Percentiles rank a stretch among this genome's conserved stretches.
Conservation (phyloP, 2,113 vertebrate species). For the Nannospalax galili region DNA sequence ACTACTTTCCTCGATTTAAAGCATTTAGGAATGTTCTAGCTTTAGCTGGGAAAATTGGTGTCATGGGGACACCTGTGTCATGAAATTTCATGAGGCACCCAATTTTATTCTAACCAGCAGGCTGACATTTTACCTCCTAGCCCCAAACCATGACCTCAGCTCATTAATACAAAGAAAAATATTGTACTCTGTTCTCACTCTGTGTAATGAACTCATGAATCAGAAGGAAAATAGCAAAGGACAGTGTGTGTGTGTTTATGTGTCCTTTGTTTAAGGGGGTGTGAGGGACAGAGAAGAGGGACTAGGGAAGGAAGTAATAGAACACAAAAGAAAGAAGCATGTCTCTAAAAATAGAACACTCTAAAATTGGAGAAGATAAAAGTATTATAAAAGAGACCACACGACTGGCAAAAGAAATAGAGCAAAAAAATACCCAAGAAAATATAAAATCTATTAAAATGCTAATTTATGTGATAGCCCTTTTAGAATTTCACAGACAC, state of each 20-base stretch:
- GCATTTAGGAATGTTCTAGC: neutral
- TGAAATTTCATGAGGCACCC: neutral
- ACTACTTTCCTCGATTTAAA: neutral
- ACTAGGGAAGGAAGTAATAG: too few relatives aligned
- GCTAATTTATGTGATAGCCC: neutral
- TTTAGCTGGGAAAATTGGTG: neutral
- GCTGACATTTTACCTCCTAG: neutral
- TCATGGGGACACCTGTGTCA: neutral
- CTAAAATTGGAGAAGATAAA: constrained; percentile 28
- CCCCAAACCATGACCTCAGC: neutral
- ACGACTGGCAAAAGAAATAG: neutral
- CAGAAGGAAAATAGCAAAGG: neutral
- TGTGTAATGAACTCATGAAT: neutral
- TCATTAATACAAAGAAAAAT: constrained; percentile 41
- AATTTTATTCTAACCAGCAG: constrained; percentile 28
- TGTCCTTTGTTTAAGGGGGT: neutral
- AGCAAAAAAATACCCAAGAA: neutral
- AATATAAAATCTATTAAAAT: neutral
- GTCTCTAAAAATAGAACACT: neutral
- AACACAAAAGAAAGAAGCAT: neutral
- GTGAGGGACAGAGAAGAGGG: neutral
- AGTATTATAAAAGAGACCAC: constrained; percentile 30
- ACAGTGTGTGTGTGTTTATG: neutral
- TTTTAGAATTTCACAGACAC: constrained; percentile 17
- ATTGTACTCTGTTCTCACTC: neutral